Evolutionary conservation across 2,113 vertebrate genomes (phyloP), one percentile per base, ranked within the genome.

Genomic region (Pseudorasbora parva): DNA sequence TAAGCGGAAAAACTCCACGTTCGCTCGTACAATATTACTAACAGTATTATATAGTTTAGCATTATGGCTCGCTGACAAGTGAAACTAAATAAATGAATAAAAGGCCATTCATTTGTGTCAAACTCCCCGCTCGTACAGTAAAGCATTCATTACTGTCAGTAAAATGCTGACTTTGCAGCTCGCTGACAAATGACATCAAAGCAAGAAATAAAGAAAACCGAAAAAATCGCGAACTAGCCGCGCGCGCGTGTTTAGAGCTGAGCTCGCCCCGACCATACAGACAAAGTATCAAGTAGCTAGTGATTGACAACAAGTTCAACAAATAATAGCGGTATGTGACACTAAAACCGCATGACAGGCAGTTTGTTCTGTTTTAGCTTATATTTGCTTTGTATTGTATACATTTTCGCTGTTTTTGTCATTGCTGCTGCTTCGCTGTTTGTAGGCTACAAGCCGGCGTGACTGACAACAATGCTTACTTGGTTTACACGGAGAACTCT

Each of bases 81-180:
- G n/a, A 74, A 27, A 27, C 4, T 74, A 51, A 47, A n/a, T n/a
- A n/a, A 5, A 9, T 14, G 27, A 49, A 19, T 9, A 73, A 51
- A 71, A 30, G 30, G 30, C 3, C 1, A 19, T 0, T 2, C 0
- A 10, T 10, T 33, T 33, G 33, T 3, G 30, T 30, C 30, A 30
- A 57, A 11, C 37, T 17, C 62, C 33, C 6, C 33, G 4, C 19
- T 21, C 19, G n/a, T 41, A 17, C 11, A 23, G 1, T 23, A 73
- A 30, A 30, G 30, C 30, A 30, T 86, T 56, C 23, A 78, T 17
- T 64, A 21, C 82, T 85, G 77, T 64, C 82, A 49, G 43, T 82
- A 59, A 86, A 59, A 30, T 5, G 23, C 45, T 51, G 72, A 74
- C 43, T 17, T 74, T 19, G 71, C 71, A 74, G 4, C 8, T 49